Evolutionary conservation across 2,113 vertebrate genomes (phyloP).

Genomic region (Phoxinus phoxinus): DNA sequence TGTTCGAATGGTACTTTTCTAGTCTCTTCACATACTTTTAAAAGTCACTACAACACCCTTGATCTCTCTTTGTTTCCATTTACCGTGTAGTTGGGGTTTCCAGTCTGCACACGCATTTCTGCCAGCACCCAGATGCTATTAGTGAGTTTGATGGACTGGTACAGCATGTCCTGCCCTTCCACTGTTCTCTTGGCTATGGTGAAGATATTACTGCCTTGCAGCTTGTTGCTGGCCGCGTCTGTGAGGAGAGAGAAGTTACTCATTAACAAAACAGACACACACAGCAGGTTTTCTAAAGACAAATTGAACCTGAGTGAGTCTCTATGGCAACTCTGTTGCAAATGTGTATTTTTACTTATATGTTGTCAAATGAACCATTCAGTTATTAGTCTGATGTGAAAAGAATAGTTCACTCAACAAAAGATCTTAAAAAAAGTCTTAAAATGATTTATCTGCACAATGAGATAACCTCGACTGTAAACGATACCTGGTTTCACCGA

Average conservation of each 20-base stretch:
- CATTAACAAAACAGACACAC: conserved; percentile 21
- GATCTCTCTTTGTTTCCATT: conserved; percentile 42
- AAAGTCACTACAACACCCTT: conserved; percentile 19
- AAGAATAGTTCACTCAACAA: neutral
- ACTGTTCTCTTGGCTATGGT: conserved; percentile 94
- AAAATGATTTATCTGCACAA: neutral
- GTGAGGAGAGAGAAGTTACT: conserved; percentile 46
- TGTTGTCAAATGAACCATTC: neutral
- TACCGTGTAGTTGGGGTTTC: conserved; percentile 87
- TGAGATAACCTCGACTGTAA: neutral
- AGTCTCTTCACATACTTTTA: neutral
- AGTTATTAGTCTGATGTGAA: conserved; percentile 1
- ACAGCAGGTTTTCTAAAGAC: conserved; percentile 3
- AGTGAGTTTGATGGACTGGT: conserved; percentile 94
- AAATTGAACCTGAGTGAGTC: neutral
- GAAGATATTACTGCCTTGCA: conserved; percentile 94
- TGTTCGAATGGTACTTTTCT: neutral
- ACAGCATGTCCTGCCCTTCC: conserved; percentile 97
- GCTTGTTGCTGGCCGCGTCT: conserved; percentile 88
- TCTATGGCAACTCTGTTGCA: conserved; percentile 29
- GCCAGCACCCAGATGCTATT: conserved; percentile 96
- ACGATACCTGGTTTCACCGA: neutral
- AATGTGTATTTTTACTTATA: neutral
- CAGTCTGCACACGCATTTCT: conserved; percentile 88
- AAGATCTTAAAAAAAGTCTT: too few species aligned